Evolutionary conservation across 2,113 vertebrate genomes (phyloP).

Genomic region (Paedocypris sp.): DNA sequence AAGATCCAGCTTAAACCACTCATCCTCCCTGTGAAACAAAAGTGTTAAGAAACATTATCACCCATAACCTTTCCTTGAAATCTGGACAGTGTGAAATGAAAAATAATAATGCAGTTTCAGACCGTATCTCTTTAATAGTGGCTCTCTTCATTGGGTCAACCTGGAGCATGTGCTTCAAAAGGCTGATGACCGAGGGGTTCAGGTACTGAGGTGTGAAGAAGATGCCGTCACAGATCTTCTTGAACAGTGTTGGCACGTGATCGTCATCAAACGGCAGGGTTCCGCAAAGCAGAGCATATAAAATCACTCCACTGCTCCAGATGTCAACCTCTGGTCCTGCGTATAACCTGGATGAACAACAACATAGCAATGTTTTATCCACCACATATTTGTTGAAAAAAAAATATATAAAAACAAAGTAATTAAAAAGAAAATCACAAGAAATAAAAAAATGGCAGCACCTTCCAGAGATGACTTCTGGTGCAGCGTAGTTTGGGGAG

Average conservation of each 20-base stretch:
- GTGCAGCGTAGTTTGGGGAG: conserved; percentile 95
- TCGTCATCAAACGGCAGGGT: conserved; percentile 96
- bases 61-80: not conserved
- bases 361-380: no score
- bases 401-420: no score
- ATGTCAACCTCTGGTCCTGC: conserved; percentile 97
- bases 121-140: conserved; percentile 95
- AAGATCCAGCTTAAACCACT: conserved; percentile 95
- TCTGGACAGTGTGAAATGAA: not conserved
- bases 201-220: conserved; percentile 97
- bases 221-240: conserved; percentile 98
- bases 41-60: not conserved
- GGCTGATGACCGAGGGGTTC: conserved; percentile 79
- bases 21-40: conserved; percentile 74
- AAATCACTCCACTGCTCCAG: conserved; percentile 97
- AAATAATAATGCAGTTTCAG: conserved; percentile 24
- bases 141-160: conserved; percentile 98
- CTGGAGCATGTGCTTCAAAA: conserved; percentile 94
- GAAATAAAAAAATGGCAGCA: conserved; percentile 37
- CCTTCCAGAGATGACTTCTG: conserved; percentile 98
- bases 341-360: conserved; percentile 67
- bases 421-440: not conserved
- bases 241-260: conserved; percentile 97
- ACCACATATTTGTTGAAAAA: no score
- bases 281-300: conserved; percentile 90